Conservation (phyloP, 2,113 vertebrate species). For the Laterallus jamaicensis region DNA sequence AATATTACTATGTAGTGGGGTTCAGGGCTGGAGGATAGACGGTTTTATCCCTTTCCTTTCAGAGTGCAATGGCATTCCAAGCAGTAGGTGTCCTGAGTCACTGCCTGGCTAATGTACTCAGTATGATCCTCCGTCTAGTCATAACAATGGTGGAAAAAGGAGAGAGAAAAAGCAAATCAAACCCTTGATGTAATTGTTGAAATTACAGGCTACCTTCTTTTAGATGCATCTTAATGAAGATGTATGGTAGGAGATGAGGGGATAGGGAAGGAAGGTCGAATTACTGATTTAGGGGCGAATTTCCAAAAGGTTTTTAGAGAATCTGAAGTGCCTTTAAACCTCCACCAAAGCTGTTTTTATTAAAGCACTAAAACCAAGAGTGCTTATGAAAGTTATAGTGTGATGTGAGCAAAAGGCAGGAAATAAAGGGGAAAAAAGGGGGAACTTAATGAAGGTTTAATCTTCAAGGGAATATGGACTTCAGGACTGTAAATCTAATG, state of each 20-base stretch:
- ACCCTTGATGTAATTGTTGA: slow-evolving; percentile 26
- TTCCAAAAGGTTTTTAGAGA: slow-evolving; percentile 70
- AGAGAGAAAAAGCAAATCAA: not conserved
- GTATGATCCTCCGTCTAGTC: slow-evolving; percentile 80
- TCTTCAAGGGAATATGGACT: slow-evolving; percentile 77
- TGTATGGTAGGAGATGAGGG: not conserved
- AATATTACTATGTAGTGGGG: slow-evolving; percentile 76
- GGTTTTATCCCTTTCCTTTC: slow-evolving; percentile 63
- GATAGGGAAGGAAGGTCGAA: not conserved
- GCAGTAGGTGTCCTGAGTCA: slow-evolving; percentile 77
- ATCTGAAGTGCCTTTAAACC: slow-evolving; percentile 68
- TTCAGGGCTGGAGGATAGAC: slow-evolving; percentile 58
- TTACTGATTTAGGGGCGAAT: slow-evolving; percentile 33
- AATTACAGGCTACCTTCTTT: slow-evolving; percentile 17
- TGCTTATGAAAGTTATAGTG: slow-evolving; percentile 66
- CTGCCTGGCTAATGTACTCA: slow-evolving; percentile 77
- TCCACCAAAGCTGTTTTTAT: slow-evolving; percentile 70
- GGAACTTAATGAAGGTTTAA: slow-evolving; percentile 81
- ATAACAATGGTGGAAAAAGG: slow-evolving; percentile 69
- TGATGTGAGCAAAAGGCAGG: slow-evolving; percentile 76
- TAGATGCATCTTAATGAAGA: slow-evolving; percentile 37
- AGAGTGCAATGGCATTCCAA: slow-evolving; percentile 75
- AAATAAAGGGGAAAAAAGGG: slow-evolving; percentile 58
- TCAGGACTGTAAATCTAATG: slow-evolving; percentile 72
- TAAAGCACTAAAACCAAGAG: slow-evolving; percentile 67